A percentile compares a stretch with the other conserved stretches of the same genome.
These are phyloP conservation scores for Epizoanthus scotinus DNA, from an alignment of 92 coral and sea anemone genomes.

Conservation along the genomic window DNA sequence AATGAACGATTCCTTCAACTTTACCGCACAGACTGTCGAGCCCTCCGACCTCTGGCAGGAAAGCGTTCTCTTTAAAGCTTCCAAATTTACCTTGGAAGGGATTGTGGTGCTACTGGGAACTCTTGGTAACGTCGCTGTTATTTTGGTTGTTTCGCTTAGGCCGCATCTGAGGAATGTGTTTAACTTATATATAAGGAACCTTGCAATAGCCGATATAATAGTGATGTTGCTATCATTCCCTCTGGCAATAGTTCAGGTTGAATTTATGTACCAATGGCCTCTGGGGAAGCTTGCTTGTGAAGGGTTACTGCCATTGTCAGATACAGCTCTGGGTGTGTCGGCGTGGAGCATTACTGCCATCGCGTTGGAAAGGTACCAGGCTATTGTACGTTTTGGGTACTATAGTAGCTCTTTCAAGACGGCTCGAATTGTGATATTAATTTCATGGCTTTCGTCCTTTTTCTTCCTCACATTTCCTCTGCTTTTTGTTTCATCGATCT, in stretches of 20 bases:
- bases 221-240: background rate
- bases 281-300: background rate
- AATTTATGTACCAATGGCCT: constrained; percentile 4
- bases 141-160: background rate
- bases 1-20: too few relatives aligned
- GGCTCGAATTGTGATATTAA: background rate
- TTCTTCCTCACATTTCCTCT: background rate
- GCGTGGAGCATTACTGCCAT: background rate
- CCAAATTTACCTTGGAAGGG: background rate
- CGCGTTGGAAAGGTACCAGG: background rate
- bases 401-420: background rate
- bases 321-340: constrained; percentile 7
- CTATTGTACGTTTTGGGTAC: background rate
- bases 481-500: background rate
- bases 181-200: background rate
- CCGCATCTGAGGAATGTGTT: background rate
- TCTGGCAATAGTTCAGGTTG: constrained; percentile 4
- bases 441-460: background rate
- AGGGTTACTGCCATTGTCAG: background rate
- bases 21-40: too few relatives aligned
- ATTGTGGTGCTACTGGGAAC: background rate
- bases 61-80: background rate
- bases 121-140: background rate
- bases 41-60: background rate
- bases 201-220: constrained; percentile 1